Base-by-base conservation (phyloP, 2,888 invertebrate species). In the Eutolmus rufibarbis region DNA sequence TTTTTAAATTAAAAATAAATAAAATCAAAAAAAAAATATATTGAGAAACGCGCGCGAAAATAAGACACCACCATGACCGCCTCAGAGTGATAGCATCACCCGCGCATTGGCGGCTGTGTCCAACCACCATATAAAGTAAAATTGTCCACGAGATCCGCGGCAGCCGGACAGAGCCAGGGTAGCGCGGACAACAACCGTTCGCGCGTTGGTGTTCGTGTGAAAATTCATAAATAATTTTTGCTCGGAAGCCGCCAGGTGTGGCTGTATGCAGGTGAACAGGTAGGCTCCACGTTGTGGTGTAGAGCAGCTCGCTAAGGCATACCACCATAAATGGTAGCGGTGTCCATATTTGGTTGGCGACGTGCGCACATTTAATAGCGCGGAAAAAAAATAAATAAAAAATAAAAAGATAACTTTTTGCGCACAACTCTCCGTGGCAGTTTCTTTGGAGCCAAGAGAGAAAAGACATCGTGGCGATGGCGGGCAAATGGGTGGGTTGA, bases 331-430 rank as follows among this genome's bases (percentile, higher is more conserved):
- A 87, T 87, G 88, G 88, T 77, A 46, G 74, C 77, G 84, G 19
- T 81, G 23, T 66, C 88, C 88, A 87, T 88, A 88, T 88, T 87
- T 87, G 87, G 88, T 40, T 28, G 34, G 46, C 86, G 87, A 82
- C 88, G 87, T 88, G 88, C 87, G 88, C 88, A 87, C 86, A 88
- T 86, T 82, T 74, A 46, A 31, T 87, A 46, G 87, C 85, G 85
- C 43, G 12, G 28, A 66, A 66, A 66, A 66, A 66, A 7, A 19
- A 66, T 23, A 23, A 66, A 28, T 9, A 57, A 19, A 23, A 57
- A 66, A 66, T 56, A 66, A 66, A 66, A 57, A 19, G 3, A 66
- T 23, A 37, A 19, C 28, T 43, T 74, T 31, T 37, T 57, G 74
- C 51, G 82, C 56, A 31, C 81, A 34, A 43, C 82, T 16, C 57